Conservation (phyloP, 2,113 vertebrate species). For the Cariama cristata region DNA sequence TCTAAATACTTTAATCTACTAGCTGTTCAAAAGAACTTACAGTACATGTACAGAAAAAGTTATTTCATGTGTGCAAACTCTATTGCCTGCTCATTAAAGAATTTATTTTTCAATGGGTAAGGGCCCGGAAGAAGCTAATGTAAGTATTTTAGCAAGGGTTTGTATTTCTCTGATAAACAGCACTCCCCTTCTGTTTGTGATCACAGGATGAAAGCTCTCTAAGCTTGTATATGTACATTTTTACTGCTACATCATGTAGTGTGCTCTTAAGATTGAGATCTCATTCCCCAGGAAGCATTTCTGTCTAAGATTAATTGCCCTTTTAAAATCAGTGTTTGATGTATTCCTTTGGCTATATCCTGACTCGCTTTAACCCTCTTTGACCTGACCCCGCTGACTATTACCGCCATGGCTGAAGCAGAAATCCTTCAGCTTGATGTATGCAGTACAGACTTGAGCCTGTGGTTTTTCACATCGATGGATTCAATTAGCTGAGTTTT, state of each 20-base stretch:
- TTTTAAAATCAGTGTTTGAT: slow-evolving; percentile 86
- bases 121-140: slow-evolving; percentile 73
- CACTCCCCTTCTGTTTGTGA: slow-evolving; percentile 82
- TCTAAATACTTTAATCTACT: not conserved
- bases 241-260: slow-evolving; percentile 82
- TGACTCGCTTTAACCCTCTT: slow-evolving; percentile 81
- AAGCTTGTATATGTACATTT: slow-evolving; percentile 81
- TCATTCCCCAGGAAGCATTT: slow-evolving; percentile 83
- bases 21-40: not conserved
- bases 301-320: slow-evolving; percentile 84
- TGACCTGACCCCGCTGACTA: slow-evolving; percentile 83
- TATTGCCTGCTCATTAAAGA: slow-evolving; percentile 44
- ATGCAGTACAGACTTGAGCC: slow-evolving; percentile 74
- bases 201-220: slow-evolving; percentile 81
- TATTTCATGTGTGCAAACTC: not conserved
- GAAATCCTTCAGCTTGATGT: slow-evolving; percentile 78
- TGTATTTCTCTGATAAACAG: slow-evolving; percentile 81
- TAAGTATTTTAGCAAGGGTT: slow-evolving; percentile 78
- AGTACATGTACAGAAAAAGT: not conserved
- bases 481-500: slow-evolving; percentile 77
- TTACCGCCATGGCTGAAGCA: slow-evolving; percentile 72
- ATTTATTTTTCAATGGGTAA: slow-evolving; percentile 16
- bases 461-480: slow-evolving; percentile 77
- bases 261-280: slow-evolving; percentile 84
- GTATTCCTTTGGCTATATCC: slow-evolving; percentile 82